phyloP scores from a whole-genome alignment of 2,888 invertebrate genomes.

The Euplexia lucipara region DNA sequence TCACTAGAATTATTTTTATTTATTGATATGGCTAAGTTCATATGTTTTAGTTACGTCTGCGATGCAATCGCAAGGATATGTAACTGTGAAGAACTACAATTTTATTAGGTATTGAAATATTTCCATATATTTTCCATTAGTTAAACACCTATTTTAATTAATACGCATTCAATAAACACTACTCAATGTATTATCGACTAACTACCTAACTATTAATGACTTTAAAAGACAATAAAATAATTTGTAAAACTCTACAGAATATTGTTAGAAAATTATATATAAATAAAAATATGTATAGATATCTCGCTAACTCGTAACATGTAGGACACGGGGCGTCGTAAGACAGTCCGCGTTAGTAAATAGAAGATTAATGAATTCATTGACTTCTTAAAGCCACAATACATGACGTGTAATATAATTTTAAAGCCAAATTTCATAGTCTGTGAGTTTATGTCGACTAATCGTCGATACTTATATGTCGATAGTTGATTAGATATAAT shows the following conservation, averaged over 20 bases:
- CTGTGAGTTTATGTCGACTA: conserved; percentile 90
- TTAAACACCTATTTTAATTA: conserved; percentile 80
- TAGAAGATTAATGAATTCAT: conserved; percentile 86
- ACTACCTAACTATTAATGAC: conserved; percentile 81
- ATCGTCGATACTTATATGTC: conserved; percentile 86
- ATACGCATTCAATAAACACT: conserved; percentile 81
- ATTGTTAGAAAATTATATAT: conserved; percentile 89
- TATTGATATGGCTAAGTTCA: conserved; percentile 61
- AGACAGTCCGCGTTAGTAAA: conserved; percentile 77
- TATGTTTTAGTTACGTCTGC: conserved; percentile 62
- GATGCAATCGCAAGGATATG: conserved; percentile 79
- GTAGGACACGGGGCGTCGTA: conserved; percentile 74
- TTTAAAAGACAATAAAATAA: conserved; percentile 85
- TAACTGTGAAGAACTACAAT: conserved; percentile 75
- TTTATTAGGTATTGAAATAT: conserved; percentile 65
- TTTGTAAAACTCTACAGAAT: conserved; percentile 88
- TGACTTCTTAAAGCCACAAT: conserved; percentile 89
- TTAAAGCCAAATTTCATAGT: conserved; percentile 91
- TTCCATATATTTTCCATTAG: conserved; percentile 68
- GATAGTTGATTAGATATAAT: conserved; percentile 86
- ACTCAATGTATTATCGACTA: conserved; percentile 79
- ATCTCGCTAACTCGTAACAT: conserved; percentile 83
- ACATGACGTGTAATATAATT: conserved; percentile 86
- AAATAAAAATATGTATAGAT: conserved; percentile 84
- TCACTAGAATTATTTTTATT: conserved; percentile 51